A percentile compares a stretch with the other conserved stretches of the same genome.
Conservation (phyloP, 1,140 invertebrate genomes). For the Pogonognathellus flavescens region DNA sequence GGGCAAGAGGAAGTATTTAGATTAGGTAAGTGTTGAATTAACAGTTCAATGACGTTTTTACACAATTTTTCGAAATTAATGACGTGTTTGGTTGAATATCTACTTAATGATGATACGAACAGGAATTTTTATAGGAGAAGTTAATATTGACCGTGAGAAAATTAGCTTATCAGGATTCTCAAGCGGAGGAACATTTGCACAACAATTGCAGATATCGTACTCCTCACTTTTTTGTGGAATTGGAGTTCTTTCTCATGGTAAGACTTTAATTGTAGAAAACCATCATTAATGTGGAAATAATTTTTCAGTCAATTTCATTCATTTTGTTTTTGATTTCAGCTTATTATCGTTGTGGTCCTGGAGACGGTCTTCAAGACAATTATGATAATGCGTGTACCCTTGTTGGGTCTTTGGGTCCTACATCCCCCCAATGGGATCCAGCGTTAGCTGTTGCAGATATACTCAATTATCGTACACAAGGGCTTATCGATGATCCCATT, state of each 20-base stretch:
- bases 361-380: slow-evolving; percentile 50
- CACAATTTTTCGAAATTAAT: too few species aligned
- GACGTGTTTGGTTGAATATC: too few species aligned
- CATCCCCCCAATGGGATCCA: slow-evolving; percentile 11
- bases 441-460: slow-evolving; percentile 55
- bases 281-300: too few species aligned
- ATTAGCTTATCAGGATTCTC: slow-evolving; percentile 62
- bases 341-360: slow-evolving; percentile 64
- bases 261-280: background rate
- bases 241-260: slow-evolving; percentile 63
- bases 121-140: slow-evolving; percentile 42
- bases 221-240: slow-evolving; percentile 63
- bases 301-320: background rate
- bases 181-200: slow-evolving; percentile 62
- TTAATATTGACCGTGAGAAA: slow-evolving; percentile 48
- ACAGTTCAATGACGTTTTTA: too few species aligned
- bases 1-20: too few species aligned
- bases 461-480: slow-evolving; percentile 42
- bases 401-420: background rate
- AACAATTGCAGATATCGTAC: slow-evolving; percentile 63
- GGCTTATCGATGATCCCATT: slow-evolving; percentile 60
- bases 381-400: slow-evolving; percentile 62
- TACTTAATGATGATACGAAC: too few species aligned
- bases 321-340: slow-evolving; percentile 51
- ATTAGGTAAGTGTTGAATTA: too few species aligned